Evolutionary conservation across 2,888 invertebrate genomes (phyloP).

Genomic region (Athetis lepigone): DNA sequence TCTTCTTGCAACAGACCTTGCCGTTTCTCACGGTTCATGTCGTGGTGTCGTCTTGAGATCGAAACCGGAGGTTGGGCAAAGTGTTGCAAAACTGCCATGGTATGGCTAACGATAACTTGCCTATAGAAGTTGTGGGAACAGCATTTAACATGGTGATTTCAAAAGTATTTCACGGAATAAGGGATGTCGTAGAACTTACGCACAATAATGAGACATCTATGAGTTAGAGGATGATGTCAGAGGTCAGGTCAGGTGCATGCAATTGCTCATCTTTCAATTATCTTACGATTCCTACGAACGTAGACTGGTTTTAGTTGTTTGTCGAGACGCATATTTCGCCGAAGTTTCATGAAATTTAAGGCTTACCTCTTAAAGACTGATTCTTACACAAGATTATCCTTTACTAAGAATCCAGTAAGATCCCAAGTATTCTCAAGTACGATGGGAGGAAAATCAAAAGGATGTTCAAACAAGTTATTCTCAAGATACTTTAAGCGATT

Average conservation of each 20-base stretch:
- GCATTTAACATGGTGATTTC: too few relatives aligned
- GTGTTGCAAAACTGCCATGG: conserved; percentile 72
- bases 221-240: conserved; percentile 9
- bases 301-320: conserved; percentile 1
- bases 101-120: conserved; percentile 35
- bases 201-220: conserved; percentile 5
- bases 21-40: conserved; percentile 79
- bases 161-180: neutral
- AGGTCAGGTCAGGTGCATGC: neutral
- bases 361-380: neutral
- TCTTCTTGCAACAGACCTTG: conserved; percentile 75
- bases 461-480: conserved; percentile 30
- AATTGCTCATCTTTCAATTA: conserved; percentile 17
- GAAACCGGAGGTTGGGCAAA: conserved; percentile 80
- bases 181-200: neutral
- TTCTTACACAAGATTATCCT: conserved; percentile 32
- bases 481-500: conserved; percentile 22
- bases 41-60: conserved; percentile 73
- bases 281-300: neutral
- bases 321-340: neutral
- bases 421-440: conserved; percentile 12
- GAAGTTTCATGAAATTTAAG: conserved; percentile 1
- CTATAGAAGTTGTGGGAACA: conserved; percentile 25
- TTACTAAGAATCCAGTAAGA: neutral
- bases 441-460: conserved; percentile 22